A percentile compares a stretch with the other conserved stretches of the same genome.
Evolutionary conservation across 1,140 invertebrate genomes (phyloP).

Genomic region (Myzus persicae): DNA sequence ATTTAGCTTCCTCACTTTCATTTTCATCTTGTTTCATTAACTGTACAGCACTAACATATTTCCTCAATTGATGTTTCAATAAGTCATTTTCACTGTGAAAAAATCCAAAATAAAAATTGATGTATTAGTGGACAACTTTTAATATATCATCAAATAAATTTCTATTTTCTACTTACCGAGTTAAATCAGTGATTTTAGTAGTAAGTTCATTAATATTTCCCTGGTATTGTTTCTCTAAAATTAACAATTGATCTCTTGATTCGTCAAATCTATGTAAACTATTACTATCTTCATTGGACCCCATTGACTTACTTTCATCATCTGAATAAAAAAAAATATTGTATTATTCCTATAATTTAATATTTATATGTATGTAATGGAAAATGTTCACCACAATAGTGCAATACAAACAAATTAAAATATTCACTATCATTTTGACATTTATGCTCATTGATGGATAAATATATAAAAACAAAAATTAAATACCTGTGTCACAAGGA

Average conservation of each 20-base stretch:
- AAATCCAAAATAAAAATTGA: slow-evolving; percentile 60
- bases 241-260: slow-evolving; percentile 43
- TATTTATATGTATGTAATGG: not conserved
- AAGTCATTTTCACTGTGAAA: slow-evolving; percentile 81
- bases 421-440: not conserved
- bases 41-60: slow-evolving; percentile 90
- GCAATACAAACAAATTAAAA: not conserved
- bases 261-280: slow-evolving; percentile 38
- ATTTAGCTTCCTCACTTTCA: slow-evolving; percentile 75
- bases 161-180: not conserved
- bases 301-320: slow-evolving; percentile 57
- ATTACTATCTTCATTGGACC: slow-evolving; percentile 52
- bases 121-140: not conserved
- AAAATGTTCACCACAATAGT: not conserved
- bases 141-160: not conserved
- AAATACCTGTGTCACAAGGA: slow-evolving; percentile 51
- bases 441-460: not conserved
- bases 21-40: slow-evolving; percentile 71
- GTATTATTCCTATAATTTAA: not conserved
- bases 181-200: slow-evolving; percentile 46
- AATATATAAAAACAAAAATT: not conserved
- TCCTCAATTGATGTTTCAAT: slow-evolving; percentile 86
- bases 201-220: slow-evolving; percentile 19
- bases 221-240: slow-evolving; percentile 38
- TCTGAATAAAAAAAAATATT: slow-evolving; percentile 13